These are phyloP conservation scores for Chloroclysta siterata DNA, from an alignment of 2,888 invertebrate species.

Conservation along the genomic window DNA sequence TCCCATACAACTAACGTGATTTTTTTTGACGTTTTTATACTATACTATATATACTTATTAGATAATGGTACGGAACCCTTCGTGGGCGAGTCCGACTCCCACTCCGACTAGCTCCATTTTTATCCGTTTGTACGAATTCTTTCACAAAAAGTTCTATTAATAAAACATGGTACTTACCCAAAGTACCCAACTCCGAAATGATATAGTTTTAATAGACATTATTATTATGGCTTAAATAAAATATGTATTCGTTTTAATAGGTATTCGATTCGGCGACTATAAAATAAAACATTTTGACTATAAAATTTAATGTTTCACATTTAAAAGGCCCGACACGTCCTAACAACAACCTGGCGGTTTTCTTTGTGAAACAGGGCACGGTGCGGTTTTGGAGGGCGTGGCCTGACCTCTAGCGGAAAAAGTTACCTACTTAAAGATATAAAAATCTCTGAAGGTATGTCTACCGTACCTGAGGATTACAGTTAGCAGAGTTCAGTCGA, in stretches of 20 bases:
- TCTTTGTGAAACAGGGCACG: constrained; percentile 59
- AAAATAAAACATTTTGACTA: constrained; percentile 52
- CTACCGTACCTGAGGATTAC: no score
- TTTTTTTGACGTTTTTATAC: no score
- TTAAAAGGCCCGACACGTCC: constrained; percentile 61
- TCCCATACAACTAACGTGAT: no score
- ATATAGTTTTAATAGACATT: constrained; percentile 19
- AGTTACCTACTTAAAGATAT: background rate
- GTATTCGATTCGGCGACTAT: constrained; percentile 41
- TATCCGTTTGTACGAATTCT: no score
- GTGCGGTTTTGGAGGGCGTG: constrained; percentile 28
- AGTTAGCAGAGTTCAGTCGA: no score
- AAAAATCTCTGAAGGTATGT: background rate
- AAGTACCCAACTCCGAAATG: background rate
- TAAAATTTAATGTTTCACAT: constrained; percentile 54
- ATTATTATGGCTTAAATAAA: constrained; percentile 19
- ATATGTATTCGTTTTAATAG: constrained; percentile 36
- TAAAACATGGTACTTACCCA: no score
- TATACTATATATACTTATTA: no score
- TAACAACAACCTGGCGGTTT: constrained; percentile 59
- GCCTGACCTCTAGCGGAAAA: constrained; percentile 39
- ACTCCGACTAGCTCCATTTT: no score
- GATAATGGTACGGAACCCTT: no score
- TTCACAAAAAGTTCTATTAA: no score
- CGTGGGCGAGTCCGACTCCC: no score